phyloP scores from a whole-genome alignment of 2,113 vertebrate species.

The Labeo rohita region DNA sequence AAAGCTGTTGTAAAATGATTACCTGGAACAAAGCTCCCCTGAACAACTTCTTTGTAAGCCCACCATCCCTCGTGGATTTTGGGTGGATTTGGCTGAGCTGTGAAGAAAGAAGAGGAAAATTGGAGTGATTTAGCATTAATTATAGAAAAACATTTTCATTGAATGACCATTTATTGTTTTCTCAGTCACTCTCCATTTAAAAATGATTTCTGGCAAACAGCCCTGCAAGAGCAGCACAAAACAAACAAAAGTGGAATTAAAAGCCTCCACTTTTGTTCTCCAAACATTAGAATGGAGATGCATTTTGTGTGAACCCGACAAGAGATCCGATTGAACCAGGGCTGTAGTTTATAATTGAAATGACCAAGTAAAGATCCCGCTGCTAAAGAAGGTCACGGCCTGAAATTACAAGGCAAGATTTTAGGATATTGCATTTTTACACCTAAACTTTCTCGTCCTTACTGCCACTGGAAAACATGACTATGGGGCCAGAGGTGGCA shows the following conservation, averaged over 20 bases:
- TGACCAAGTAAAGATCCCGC: conserved; percentile 66
- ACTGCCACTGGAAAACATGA: conserved; percentile 50
- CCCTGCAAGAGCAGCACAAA: conserved; percentile 23
- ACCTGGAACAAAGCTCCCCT: conserved; percentile 99
- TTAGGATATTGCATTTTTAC: conserved; percentile 67
- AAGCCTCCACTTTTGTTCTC: conserved; percentile 24
- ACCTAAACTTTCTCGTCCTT: conserved; percentile 61
- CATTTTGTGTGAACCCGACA: conserved; percentile 57
- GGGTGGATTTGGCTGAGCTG: conserved; percentile 95
- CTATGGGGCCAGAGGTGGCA: conserved; percentile 59
- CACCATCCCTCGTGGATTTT: conserved; percentile 99
- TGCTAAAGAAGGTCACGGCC: conserved; percentile 64
- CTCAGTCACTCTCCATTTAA: conserved; percentile 35
- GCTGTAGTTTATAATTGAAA: conserved; percentile 71
- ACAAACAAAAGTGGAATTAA: conserved; percentile 49
- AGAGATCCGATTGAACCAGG: conserved; percentile 67
- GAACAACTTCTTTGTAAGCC: conserved; percentile 99
- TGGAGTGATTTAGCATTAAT: conserved; percentile 41
- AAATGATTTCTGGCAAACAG: conserved; percentile 45
- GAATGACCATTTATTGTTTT: not conserved
- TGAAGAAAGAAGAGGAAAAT: conserved; percentile 56
- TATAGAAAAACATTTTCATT: conserved; percentile 35
- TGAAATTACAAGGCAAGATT: conserved; percentile 63
- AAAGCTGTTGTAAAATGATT: conserved; percentile 60
- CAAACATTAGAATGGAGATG: conserved; percentile 64